These are phyloP conservation scores for Sitta europaea DNA, from an alignment of 2,113 vertebrate species.

Conservation along the genomic window DNA sequence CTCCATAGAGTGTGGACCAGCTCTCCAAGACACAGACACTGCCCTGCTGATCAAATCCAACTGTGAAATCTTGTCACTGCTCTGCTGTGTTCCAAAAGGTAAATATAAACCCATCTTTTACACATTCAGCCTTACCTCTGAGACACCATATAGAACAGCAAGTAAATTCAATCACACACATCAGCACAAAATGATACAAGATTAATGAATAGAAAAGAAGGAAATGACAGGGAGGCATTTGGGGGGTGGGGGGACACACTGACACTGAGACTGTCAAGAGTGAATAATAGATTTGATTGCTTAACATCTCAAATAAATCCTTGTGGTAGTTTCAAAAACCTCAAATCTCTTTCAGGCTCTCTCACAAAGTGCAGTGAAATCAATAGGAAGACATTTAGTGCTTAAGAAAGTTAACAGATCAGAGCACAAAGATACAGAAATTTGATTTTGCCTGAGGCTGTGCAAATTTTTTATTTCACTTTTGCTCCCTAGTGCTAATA, in stretches of 20 bases:
- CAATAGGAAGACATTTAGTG: background rate
- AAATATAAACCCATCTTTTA: background rate
- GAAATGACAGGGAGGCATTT: background rate
- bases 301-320: background rate
- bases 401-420: background rate
- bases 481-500: background rate
- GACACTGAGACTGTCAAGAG: background rate
- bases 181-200: background rate
- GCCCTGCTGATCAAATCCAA: background rate
- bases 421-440: background rate
- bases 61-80: background rate
- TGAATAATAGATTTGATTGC: background rate
- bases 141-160: background rate
- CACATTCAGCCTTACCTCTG: accelerated
- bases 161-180: background rate
- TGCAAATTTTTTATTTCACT: background rate
- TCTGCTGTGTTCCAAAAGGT: background rate
- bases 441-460: background rate
- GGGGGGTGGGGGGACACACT: background rate
- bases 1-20: accelerated
- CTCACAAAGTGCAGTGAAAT: background rate
- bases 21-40: background rate
- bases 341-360: background rate
- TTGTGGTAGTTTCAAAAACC: background rate
- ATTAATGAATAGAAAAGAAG: background rate